Evolutionary conservation across 37 sponge, comb jelly and placozoan genomes (phyloP), one percentile per base, ranked within the genome.

Genomic region (Agelas oroides): DNA sequence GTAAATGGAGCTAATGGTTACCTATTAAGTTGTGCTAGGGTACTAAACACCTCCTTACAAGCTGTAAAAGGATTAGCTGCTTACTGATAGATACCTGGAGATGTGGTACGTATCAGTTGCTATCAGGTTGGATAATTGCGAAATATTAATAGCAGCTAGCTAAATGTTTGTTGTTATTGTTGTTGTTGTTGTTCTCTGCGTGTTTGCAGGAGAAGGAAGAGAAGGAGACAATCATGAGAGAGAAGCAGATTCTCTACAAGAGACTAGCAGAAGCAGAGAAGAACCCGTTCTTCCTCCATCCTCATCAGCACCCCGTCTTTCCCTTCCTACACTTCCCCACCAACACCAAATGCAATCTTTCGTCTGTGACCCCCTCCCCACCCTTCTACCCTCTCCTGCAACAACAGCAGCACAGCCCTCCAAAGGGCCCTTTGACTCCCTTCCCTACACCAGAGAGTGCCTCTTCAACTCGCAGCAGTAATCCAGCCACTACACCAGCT

Each of bases 201-300:
- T 46, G 46, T 46, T 12, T 64, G 36, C 15, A 53, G 53, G 55
- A 84, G 84, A 53, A 70, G 32, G 70, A 68, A 53, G 81, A 81
- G 34, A 81, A 76, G 65, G 85, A 73, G 31, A 57, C 75, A 18
- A 19, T 70, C 25, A 34, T 86, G 86, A 74, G 76, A 75, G 88
- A 88, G 36, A 80, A 65, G 28, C 67, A 73, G 36, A 33, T 79
- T n/a, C 85, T 90, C 41, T 75, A 90, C 79, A 78, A 59, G 46
- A 72, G 31, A 73, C 55, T 84, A 0, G 80, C 75, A 54, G 85
- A 90, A 38, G 90, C 71, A 55, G 57, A 81, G 34, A 63, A 41
- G 19, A 59, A 34, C 33, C 85, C 75, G 33, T 90, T 79, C 24
- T 81, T 80, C 60, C 70, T 81, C 62, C 57, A 68, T 57, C 75